These are phyloP conservation scores for Martes flavigula DNA, from an alignment of 2,797 vertebrate genomes.

Conservation along the genomic window DNA sequence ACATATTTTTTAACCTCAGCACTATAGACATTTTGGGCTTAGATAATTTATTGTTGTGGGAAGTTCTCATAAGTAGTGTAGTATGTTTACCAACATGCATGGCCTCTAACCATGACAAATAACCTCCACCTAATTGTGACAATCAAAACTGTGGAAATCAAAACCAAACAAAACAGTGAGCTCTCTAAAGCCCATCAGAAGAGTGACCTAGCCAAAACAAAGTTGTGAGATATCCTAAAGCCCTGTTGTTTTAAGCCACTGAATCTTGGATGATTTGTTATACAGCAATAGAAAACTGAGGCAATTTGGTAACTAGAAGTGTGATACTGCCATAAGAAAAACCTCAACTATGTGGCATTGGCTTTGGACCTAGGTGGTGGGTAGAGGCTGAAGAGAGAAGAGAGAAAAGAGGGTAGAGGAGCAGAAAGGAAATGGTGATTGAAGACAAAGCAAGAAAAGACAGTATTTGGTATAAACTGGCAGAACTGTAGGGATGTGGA, in stretches of 20 bases:
- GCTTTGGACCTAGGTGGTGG: neutral
- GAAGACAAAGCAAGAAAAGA: neutral
- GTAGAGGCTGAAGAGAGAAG: neutral
- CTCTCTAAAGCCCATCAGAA: neutral
- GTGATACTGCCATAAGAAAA: neutral
- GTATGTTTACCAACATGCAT: neutral
- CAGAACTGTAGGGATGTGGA: neutral
- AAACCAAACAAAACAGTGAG: neutral
- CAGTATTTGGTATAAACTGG: neutral
- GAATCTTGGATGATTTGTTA: neutral
- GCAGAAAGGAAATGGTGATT: neutral
- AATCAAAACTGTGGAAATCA: neutral
- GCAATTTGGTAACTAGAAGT: neutral
- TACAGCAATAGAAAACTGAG: neutral
- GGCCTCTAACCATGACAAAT: neutral
- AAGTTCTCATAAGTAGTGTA: neutral
- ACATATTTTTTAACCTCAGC: neutral
- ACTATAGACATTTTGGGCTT: neutral
- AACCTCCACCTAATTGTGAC: neutral
- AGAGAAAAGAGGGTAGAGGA: neutral
- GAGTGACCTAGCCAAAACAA: neutral
- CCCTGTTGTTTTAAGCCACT: neutral
- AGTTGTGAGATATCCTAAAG: neutral
- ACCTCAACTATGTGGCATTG: neutral
- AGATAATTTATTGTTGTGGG: neutral